A percentile compares a stretch with the other conserved stretches of the same genome.
These are phyloP conservation scores for Limanda limanda DNA, from an alignment of 2,113 vertebrate species.

Conservation along the genomic window DNA sequence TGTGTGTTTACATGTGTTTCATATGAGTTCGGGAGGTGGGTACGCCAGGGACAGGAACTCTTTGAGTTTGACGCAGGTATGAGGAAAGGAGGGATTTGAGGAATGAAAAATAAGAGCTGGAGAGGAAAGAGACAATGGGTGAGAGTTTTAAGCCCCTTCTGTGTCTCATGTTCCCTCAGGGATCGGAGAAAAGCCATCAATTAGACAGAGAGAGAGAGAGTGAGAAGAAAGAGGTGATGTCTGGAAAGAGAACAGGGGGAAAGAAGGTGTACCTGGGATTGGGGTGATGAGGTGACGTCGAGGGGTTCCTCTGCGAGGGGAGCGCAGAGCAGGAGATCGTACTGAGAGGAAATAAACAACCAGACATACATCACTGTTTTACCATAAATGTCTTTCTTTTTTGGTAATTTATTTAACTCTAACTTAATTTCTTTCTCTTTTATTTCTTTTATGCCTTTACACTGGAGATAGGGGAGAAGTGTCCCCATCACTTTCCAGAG, in stretches of 20 bases:
- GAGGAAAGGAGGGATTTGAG: conserved; percentile 25
- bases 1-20: conserved; percentile 12
- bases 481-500: not conserved
- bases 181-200: conserved; percentile 29
- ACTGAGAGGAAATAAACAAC: conserved; percentile 69
- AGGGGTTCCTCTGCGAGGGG: conserved; percentile 85
- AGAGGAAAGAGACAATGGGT: conserved; percentile 13
- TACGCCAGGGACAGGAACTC: conserved; percentile 15
- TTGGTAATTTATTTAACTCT: not conserved
- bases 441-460: not conserved
- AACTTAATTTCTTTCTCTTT: not conserved
- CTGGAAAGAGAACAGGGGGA: not conserved
- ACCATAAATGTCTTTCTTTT: not conserved
- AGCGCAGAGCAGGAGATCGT: conserved; percentile 87
- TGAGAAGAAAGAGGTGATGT: conserved; percentile 3
- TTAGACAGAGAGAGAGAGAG: conserved; percentile 1
- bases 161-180: conserved; percentile 35
- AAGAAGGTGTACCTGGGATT: conserved; percentile 86
- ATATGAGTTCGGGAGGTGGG: not conserved
- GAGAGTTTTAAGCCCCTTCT: conserved; percentile 24
- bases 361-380: not conserved
- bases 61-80: conserved; percentile 14
- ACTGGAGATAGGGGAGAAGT: not conserved
- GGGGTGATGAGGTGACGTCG: conserved; percentile 94
- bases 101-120: conserved; percentile 3